Conservation (phyloP, 2,888 invertebrate genomes). For the Stomorhina lunata region DNA sequence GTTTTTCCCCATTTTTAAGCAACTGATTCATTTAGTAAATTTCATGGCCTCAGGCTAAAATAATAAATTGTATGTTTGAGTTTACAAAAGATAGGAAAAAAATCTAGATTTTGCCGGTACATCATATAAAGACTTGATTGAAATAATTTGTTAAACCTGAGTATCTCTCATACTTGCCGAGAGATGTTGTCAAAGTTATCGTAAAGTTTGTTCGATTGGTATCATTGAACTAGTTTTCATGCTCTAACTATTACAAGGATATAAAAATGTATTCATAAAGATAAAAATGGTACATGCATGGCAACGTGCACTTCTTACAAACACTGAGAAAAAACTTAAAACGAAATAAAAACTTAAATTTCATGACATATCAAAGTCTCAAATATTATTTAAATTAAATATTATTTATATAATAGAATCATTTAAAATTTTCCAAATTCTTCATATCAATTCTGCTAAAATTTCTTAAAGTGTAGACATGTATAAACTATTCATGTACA, state of each 20-base stretch:
- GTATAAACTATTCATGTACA: no score
- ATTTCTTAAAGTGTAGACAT: no score
- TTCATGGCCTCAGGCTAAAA: constrained; percentile 57
- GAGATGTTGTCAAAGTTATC: not conserved
- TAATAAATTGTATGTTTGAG: constrained; percentile 61
- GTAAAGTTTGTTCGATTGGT: not conserved
- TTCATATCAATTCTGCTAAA: no score
- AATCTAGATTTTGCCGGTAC: constrained; percentile 31
- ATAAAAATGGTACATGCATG: no score
- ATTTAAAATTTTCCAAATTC: no score
- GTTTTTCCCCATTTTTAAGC: not conserved
- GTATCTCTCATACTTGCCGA: not conserved
- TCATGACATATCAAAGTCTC: no score
- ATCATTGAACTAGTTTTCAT: constrained; percentile 52
- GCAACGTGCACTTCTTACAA: not conserved
- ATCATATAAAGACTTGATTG: constrained; percentile 37
- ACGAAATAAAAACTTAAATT: no score
- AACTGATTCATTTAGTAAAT: constrained; percentile 13
- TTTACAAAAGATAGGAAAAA: constrained; percentile 4
- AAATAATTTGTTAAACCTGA: constrained; percentile 54
- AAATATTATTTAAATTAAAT: no score
- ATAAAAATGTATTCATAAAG: not conserved
- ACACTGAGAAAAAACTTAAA: not conserved
- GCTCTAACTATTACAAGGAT: constrained; percentile 15
- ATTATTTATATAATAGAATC: no score